A percentile compares a stretch with the other conserved stretches of the same genome.
Evolutionary conservation across 2,113 vertebrate genomes (phyloP).

Genomic region (Cinclus mexicanus): DNA sequence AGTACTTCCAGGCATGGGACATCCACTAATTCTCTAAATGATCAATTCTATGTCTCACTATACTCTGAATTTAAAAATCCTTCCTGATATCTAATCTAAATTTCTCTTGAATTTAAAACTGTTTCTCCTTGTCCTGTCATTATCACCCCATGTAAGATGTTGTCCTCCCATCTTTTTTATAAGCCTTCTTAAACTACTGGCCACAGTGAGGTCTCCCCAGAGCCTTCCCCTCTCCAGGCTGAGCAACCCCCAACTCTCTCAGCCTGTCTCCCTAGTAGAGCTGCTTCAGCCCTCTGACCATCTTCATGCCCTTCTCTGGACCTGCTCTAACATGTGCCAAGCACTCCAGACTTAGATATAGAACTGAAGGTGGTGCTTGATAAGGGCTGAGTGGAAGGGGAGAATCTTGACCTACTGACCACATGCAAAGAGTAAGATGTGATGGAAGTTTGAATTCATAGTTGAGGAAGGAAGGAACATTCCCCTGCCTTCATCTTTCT

Average conservation of each 20-base stretch:
- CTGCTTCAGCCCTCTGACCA: background rate
- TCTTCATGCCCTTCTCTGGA: background rate
- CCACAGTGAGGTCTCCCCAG: background rate
- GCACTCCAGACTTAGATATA: background rate
- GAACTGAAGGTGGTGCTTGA: background rate
- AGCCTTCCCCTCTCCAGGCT: background rate
- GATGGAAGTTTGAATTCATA: background rate
- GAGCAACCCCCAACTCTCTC: background rate
- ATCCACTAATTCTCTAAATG: background rate
- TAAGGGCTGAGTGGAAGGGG: background rate
- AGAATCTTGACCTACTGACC: background rate
- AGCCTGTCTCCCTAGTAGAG: background rate
- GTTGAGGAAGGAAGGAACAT: background rate
- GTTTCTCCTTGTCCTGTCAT: background rate
- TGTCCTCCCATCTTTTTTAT: background rate
- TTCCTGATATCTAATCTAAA: background rate
- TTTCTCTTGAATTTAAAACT: background rate
- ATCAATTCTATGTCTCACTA: background rate
- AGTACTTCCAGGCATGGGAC: background rate
- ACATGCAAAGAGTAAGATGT: background rate
- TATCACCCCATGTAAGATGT: background rate
- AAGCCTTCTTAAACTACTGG: background rate
- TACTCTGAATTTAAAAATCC: background rate
- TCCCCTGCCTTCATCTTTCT: background rate
- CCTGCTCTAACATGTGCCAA: fast-evolving